Evolutionary conservation across 2,888 invertebrate genomes (phyloP).

Genomic region (Caradrina kadenii): DNA sequence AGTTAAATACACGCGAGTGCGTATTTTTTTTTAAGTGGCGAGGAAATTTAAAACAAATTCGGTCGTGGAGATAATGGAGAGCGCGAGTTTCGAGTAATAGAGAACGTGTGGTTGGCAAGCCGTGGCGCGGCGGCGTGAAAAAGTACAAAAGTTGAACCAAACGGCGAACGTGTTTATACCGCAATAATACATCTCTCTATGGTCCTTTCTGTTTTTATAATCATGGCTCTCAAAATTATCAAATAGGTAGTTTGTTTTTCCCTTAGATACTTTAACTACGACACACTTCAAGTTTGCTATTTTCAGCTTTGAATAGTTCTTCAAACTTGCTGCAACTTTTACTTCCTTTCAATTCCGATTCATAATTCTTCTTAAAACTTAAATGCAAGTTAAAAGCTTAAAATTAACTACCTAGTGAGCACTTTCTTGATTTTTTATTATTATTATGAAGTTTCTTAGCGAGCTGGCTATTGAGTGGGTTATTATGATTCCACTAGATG

Average conservation of each 20-base stretch:
- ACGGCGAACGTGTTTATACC: slow-evolving; percentile 66
- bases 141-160: slow-evolving; percentile 86
- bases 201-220: slow-evolving; percentile 21
- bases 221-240: neutral
- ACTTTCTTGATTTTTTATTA: slow-evolving; percentile 75
- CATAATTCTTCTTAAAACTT: slow-evolving; percentile 84
- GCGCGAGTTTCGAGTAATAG: slow-evolving; percentile 86
- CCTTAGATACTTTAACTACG: slow-evolving; percentile 33
- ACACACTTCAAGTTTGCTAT: slow-evolving; percentile 60
- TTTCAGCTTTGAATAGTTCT: slow-evolving; percentile 63
- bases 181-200: slow-evolving; percentile 50
- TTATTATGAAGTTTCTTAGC: slow-evolving; percentile 72
- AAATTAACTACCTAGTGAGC: slow-evolving; percentile 77
- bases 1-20: slow-evolving; percentile 74
- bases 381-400: slow-evolving; percentile 84
- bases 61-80: slow-evolving; percentile 87
- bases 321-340: slow-evolving; percentile 76
- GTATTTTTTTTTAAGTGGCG: slow-evolving; percentile 77
- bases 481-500: slow-evolving; percentile 38
- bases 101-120: slow-evolving; percentile 87
- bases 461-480: slow-evolving; percentile 67
- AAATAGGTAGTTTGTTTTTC: slow-evolving; percentile 2
- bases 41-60: slow-evolving; percentile 86
- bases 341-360: slow-evolving; percentile 80
- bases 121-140: slow-evolving; percentile 80